Percentiles rank a stretch among this genome's conserved stretches.
phyloP scores from a whole-genome alignment of 2,888 invertebrate species.

The Hydrotaea diabolus region DNA sequence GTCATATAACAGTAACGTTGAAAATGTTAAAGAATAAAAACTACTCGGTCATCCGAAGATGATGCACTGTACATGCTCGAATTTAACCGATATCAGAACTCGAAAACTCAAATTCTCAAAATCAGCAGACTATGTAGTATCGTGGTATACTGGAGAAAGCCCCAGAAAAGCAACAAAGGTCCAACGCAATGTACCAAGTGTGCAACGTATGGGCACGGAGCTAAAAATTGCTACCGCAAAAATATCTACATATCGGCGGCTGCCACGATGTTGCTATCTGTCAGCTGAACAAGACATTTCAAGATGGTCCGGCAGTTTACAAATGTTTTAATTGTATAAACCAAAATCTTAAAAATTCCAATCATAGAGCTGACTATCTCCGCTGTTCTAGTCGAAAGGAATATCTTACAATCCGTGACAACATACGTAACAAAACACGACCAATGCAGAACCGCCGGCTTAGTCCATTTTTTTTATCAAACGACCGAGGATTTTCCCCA shows the following conservation, averaged over 20 bases:
- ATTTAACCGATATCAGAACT: background rate
- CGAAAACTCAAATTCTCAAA: slow-evolving; percentile 24
- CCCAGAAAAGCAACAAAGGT: slow-evolving; percentile 11
- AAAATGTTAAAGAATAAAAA: background rate
- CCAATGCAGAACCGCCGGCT: too few species aligned
- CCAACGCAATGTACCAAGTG: slow-evolving; percentile 35
- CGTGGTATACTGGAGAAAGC: slow-evolving; percentile 26
- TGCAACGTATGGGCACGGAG: slow-evolving; percentile 38
- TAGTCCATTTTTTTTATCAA: too few species aligned
- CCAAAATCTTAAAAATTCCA: too few species aligned
- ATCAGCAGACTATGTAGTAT: slow-evolving; percentile 6
- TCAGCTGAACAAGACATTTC: background rate
- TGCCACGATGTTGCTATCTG: slow-evolving; percentile 12
- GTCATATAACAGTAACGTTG: background rate
- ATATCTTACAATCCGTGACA: too few species aligned
- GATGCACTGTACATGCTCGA: background rate
- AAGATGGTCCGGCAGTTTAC: background rate
- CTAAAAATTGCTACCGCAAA: slow-evolving; percentile 23
- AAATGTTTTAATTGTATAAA: too few species aligned
- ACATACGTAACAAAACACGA: too few species aligned
- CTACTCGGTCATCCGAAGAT: background rate
- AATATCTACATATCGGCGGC: slow-evolving; percentile 8
- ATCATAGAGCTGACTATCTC: too few species aligned
- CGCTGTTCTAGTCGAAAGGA: too few species aligned
- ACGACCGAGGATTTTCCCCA: too few species aligned